Evolutionary conservation across 2,797 vertebrate species (phyloP), one percentile per base, ranked within the genome.

Genomic region (Protonibea diacanthus): DNA sequence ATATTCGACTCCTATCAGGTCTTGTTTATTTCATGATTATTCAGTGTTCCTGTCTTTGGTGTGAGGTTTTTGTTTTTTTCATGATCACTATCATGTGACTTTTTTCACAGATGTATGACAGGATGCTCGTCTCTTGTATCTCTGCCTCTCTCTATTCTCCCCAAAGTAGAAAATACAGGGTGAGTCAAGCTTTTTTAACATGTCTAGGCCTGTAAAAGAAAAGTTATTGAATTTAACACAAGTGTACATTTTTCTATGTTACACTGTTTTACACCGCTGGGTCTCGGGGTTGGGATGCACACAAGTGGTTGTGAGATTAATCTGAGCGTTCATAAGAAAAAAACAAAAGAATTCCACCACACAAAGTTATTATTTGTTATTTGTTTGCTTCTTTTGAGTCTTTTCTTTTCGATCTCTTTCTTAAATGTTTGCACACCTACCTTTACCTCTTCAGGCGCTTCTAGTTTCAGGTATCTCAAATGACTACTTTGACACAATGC

Each of bases 1-100:
- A 62, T 99, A 44, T 99, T 99, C 83, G 98, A 99, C 76, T 93
- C 97, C 4, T 98, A 96, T 73, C 95, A 94, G 96, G 98, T 99
- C 90, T 68, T 82, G 5, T 66, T 11, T 17, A 18, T 18, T 6
- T 29, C 11, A 14, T 14, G 4, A 55, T 56, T 44, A 20, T 63
- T 68, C 27, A 25, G 11, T n/a, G 9, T 78, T 59, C 61, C 17
- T 67, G 17, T 69, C 23, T 80, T 49, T 74, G n/a, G n/a, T 68
- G 3, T 76, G 13, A 23, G 12, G 3, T 58, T 21, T 56, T 8
- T 64, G 3, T 45, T 51, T 33, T 23, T 60, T 29, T 45, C 1
- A 23, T 49, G n/a, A 40, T 62, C 13, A 7, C 8, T 76, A 13
- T 63, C 20, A 73, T 68, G n/a, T 63, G 63, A 62, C 48, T 80